A percentile compares a stretch with the other conserved stretches of the same genome.
Evolutionary conservation across 2,797 vertebrate species (phyloP).

Genomic region (Tarsius wallacei): DNA sequence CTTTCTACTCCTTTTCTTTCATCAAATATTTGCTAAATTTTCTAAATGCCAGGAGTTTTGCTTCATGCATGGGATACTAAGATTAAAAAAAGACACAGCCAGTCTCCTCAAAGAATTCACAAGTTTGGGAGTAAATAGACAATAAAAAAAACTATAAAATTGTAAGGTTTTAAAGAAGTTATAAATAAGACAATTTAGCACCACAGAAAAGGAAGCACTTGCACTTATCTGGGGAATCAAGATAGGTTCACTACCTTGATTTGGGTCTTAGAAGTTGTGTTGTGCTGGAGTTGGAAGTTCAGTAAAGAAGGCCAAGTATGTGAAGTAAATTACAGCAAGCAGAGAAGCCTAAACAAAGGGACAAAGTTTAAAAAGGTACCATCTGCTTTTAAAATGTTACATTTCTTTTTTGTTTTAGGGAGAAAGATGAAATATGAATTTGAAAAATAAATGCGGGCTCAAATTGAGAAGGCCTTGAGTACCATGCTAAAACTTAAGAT

Average conservation of each 20-base stretch:
- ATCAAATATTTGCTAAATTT: constrained; percentile 78
- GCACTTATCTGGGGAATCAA: not conserved
- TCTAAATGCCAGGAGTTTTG: constrained; percentile 73
- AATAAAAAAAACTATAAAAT: not conserved
- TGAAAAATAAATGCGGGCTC: constrained; percentile 11
- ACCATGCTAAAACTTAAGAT: not conserved
- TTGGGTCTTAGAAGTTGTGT: not conserved
- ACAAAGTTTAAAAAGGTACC: not conserved
- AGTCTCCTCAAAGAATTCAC: constrained; percentile 22
- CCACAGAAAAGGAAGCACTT: not conserved
- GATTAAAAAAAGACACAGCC: not conserved
- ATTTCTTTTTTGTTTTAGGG: constrained; percentile 16
- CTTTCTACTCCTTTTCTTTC: constrained; percentile 63
- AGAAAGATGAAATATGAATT: constrained; percentile 1
- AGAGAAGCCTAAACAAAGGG: not conserved
- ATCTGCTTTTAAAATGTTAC: not conserved
- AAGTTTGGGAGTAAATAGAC: not conserved
- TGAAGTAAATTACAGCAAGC: not conserved
- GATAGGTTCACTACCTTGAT: not conserved
- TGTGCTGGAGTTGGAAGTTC: not conserved
- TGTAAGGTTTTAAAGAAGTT: not conserved
- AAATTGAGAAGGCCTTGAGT: constrained; percentile 14
- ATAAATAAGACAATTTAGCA: constrained; percentile 44
- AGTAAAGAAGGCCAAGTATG: not conserved
- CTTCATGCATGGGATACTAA: constrained; percentile 60